Conservation (phyloP, 2,797 vertebrate species). For the Onychomys leucogaster region DNA sequence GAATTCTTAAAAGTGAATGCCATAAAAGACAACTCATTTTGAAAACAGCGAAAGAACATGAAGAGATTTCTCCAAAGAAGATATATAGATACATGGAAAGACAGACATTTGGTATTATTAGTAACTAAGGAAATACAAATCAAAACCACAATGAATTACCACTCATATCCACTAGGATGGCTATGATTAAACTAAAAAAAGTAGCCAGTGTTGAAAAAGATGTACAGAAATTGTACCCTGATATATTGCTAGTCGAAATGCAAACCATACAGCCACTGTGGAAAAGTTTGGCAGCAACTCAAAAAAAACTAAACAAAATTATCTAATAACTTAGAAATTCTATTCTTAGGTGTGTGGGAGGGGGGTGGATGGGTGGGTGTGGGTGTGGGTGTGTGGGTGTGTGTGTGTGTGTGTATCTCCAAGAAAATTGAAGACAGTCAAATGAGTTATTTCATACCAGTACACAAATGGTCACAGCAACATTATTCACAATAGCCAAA, state of each 20-base stretch:
- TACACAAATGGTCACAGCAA: slow-evolving; percentile 51
- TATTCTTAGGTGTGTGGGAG: neutral
- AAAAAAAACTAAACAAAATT: slow-evolving; percentile 73
- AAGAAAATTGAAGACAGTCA: slow-evolving; percentile 50
- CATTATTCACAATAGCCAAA: slow-evolving; percentile 60
- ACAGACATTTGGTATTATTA: slow-evolving; percentile 36
- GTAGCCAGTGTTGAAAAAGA: slow-evolving; percentile 52
- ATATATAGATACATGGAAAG: slow-evolving; percentile 60
- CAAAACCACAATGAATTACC: slow-evolving; percentile 63
- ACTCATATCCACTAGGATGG: slow-evolving; percentile 47
- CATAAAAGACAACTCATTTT: slow-evolving; percentile 61
- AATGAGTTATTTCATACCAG: slow-evolving; percentile 61
- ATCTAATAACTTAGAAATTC: neutral
- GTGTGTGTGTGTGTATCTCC: neutral
- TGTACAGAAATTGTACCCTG: slow-evolving; percentile 38
- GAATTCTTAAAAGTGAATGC: slow-evolving; percentile 63
- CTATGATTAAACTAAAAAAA: slow-evolving; percentile 46
- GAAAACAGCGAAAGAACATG: slow-evolving; percentile 42
- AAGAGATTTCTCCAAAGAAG: slow-evolving; percentile 59
- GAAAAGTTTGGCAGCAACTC: slow-evolving; percentile 57
- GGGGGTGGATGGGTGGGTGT: too few species aligned
- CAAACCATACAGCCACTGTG: slow-evolving; percentile 40
- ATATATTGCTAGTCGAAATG: slow-evolving; percentile 14
- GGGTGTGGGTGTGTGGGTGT: too few species aligned
- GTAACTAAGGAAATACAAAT: slow-evolving; percentile 65